phyloP scores from a whole-genome alignment of 2,113 vertebrate genomes.

The Puffinus mauretanicus region DNA sequence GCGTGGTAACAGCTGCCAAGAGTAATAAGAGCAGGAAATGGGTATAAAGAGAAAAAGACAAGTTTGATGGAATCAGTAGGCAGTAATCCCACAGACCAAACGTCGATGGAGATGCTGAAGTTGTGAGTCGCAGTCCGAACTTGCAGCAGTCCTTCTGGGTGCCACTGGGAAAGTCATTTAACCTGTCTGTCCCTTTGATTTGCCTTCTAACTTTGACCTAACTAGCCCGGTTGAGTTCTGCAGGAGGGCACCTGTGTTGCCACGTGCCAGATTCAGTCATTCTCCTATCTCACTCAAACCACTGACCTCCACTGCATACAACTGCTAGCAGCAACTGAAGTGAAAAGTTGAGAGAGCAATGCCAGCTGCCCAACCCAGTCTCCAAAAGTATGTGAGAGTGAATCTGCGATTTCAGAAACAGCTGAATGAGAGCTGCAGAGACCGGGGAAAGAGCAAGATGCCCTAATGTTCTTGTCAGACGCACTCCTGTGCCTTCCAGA shows the following conservation, averaged over 20 bases:
- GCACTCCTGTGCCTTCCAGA: background rate
- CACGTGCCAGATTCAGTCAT: background rate
- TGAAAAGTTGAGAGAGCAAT: background rate
- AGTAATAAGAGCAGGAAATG: conserved; percentile 12
- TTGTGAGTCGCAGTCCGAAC: fast-evolving
- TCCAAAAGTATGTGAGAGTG: background rate
- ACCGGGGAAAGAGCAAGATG: background rate
- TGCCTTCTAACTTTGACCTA: background rate
- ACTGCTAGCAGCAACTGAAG: background rate
- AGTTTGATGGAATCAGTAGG: background rate
- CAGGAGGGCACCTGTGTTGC: background rate
- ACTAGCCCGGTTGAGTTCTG: background rate
- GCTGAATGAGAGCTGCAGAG: background rate
- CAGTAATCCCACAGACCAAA: background rate
- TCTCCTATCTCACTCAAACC: background rate
- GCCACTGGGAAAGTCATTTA: background rate
- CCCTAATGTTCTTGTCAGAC: background rate
- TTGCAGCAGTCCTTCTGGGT: background rate
- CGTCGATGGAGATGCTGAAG: background rate
- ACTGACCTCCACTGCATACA: background rate
- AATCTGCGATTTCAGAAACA: background rate
- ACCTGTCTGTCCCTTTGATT: background rate
- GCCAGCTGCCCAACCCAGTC: background rate
- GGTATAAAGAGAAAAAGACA: background rate
- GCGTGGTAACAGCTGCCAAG: background rate